Evolutionary conservation across 2,888 invertebrate species (phyloP), one percentile per base, ranked within the genome.

Genomic region (Dermolepida albohirtum): DNA sequence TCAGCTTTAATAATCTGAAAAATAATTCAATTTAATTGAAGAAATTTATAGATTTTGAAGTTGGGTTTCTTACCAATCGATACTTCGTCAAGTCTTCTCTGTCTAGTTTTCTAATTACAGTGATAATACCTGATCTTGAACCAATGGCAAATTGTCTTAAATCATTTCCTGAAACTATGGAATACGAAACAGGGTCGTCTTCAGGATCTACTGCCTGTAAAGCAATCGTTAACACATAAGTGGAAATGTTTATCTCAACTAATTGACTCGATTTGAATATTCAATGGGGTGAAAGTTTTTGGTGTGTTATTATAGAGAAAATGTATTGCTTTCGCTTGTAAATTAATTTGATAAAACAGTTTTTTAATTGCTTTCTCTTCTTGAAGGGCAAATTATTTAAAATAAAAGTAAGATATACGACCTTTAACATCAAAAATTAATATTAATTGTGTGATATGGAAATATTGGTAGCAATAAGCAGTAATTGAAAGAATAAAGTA

Each of bases 71-170:
- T 84, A 94, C 93, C 87, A 96, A 81, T 80, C 94, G 93, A 81
- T 96, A 96, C 76, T 93, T 87, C 1, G 94, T 94, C n/a, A 95
- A 85, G 76, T 94, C 94, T 85, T 96, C 96, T 73, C 96, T 86
- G 80, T 96, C 96, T 66, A 96, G 83, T 80, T 91, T 91, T 69
- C 94, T 86, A 75, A 94, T 94, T 57, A 96, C 94, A 70, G 92
- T 93, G 64, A 97, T 91, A 64, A 94, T 89, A n/a, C 97, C 97
- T n/a, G 90, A 93, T 76, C 89, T 92, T 68, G 92, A 88, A 27
- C 95, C 94, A 66, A 97, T 91, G 0, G 90, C 88, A 81, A 97
- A 97, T 80, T 95, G 95, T 6, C 92, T 86, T n/a, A 95, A 85
- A 80, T 95, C 94, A 77, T 96, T 95, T 29, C 95, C 96, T 0